A percentile compares a stretch with the other conserved stretches of the same genome.
Evolutionary conservation across 2,113 vertebrate genomes (phyloP).

Genomic region (Tupaia tana): DNA sequence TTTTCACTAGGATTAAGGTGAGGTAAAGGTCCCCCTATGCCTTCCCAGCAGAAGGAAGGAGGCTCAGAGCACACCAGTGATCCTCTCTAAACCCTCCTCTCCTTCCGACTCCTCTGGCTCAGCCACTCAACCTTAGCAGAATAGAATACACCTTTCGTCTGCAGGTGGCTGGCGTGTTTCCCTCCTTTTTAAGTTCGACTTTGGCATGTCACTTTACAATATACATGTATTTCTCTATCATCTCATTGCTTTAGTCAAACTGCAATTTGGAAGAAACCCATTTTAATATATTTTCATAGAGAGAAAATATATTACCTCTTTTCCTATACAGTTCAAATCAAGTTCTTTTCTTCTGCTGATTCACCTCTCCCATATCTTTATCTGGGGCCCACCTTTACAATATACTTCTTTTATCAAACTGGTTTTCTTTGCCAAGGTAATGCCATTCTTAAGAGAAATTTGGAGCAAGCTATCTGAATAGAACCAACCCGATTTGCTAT

Average conservation of each 20-base stretch:
- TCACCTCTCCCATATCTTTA: background rate
- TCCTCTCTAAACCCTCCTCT: background rate
- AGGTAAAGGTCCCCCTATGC: rapidly evolving
- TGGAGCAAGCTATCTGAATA: background rate
- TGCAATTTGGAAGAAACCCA: background rate
- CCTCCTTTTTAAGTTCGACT: background rate
- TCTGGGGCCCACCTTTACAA: background rate
- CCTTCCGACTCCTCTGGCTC: background rate
- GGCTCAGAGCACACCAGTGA: background rate
- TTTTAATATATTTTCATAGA: background rate
- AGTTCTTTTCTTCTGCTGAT: background rate
- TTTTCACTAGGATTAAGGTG: background rate
- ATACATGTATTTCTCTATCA: background rate
- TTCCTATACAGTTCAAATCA: background rate
- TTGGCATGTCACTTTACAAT: background rate
- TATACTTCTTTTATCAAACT: background rate
- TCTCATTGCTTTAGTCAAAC: background rate
- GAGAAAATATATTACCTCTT: background rate
- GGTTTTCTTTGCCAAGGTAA: background rate
- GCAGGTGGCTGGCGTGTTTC: too few relatives aligned
- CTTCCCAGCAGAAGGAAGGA: background rate
- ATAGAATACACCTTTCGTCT: too few relatives aligned
- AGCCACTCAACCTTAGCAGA: background rate
- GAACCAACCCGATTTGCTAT: background rate
- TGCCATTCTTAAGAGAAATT: background rate